Evolutionary conservation across 92 coral and sea anemone species (phyloP).

Genomic region (Palythoa caribaeorum): DNA sequence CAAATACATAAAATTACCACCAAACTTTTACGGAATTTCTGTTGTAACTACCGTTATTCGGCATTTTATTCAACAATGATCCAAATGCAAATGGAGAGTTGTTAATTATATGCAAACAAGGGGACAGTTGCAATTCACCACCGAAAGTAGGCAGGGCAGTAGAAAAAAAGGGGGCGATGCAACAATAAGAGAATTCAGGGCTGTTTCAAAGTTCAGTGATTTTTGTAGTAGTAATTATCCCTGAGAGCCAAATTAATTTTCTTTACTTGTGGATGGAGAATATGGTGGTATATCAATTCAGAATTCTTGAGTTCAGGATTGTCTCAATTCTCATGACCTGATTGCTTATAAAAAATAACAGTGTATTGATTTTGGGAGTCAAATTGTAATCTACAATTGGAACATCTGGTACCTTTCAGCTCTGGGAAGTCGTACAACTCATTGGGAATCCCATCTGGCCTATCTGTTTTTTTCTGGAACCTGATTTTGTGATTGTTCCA

Average conservation of each 20-base stretch:
- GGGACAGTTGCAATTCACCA: background rate
- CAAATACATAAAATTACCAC: constrained; percentile 2
- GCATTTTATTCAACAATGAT: constrained; percentile 6
- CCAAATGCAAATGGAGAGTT: background rate
- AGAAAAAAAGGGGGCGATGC: constrained; percentile 3
- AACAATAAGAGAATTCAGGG: constrained; percentile 4
- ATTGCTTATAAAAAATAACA: constrained; percentile 4
- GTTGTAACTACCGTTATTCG: constrained; percentile 5
- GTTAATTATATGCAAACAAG: constrained; percentile 3
- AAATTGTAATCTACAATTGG: constrained; percentile 7
- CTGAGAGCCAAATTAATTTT: constrained; percentile 7
- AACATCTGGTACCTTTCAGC: constrained; percentile 27
- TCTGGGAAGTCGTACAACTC: constrained; percentile 54
- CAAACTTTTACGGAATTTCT: constrained; percentile 3
- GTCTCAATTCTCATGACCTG: constrained; percentile 1
- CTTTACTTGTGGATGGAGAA: constrained; percentile 5
- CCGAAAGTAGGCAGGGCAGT: constrained; percentile 8
- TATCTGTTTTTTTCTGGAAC: constrained; percentile 53
- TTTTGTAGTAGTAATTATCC: background rate
- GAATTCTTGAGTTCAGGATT: constrained; percentile 4
- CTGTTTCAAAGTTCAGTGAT: constrained; percentile 4
- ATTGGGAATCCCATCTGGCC: constrained; percentile 64
- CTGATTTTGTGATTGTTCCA: constrained; percentile 64
- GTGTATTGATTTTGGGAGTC: constrained; percentile 1
- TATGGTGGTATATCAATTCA: constrained; percentile 1